A percentile compares a stretch with the other conserved stretches of the same genome.
Conservation (phyloP, 2,888 invertebrate genomes). For the Mimachlamys varia region DNA sequence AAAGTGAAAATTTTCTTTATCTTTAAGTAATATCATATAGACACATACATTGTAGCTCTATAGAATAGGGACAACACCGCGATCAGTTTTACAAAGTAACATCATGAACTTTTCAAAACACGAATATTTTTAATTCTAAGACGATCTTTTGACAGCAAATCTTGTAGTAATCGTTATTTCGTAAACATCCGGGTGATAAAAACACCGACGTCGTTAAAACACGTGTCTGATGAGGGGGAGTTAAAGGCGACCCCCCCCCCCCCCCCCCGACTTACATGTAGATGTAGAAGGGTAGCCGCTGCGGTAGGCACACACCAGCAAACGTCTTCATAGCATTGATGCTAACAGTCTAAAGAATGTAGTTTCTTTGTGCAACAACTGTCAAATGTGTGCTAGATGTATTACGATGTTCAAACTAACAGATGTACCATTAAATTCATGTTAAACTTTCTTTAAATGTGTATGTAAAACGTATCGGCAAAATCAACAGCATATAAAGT, state of each 20-base stretch:
- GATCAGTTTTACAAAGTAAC: no score
- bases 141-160: no score
- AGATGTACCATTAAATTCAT: background rate
- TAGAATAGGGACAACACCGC: no score
- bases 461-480: background rate
- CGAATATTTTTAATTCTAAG: no score
- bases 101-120: no score
- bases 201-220: background rate
- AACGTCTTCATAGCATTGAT: background rate
- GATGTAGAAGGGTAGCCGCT: background rate
- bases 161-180: no score
- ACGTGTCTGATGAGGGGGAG: background rate
- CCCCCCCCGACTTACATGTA: background rate
- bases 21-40: no score
- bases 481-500: background rate
- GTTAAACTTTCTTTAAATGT: background rate
- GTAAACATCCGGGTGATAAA: no score
- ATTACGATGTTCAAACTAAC: background rate
- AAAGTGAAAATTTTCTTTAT: no score
- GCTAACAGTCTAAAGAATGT: background rate
- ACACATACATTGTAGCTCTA: no score
- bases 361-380: constrained; percentile 9
- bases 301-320: background rate
- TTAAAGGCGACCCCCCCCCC: no score
- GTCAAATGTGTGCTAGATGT: background rate